Conservation (phyloP, 2,113 vertebrate species). For the Manacus vitellinus region DNA sequence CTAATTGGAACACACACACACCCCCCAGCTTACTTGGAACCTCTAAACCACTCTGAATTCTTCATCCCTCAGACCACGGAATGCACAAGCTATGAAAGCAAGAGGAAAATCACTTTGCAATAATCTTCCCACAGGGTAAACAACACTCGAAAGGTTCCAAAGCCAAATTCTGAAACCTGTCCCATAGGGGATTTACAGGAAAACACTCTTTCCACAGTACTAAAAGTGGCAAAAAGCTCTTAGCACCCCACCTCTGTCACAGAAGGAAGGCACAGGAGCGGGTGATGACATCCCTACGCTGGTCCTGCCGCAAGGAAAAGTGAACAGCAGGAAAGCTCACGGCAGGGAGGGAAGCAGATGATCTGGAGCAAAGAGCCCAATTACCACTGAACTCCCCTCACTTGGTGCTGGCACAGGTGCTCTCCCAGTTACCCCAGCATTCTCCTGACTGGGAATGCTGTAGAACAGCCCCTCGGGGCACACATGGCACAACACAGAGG, state of each 20-base stretch:
- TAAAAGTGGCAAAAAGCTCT: neutral
- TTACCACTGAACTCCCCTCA: neutral
- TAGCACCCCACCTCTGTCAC: neutral
- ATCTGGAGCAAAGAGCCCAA: neutral
- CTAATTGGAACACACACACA: neutral
- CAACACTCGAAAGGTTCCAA: neutral
- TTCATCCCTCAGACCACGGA: neutral
- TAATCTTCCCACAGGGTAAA: neutral
- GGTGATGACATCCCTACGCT: neutral
- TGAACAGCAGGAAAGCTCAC: neutral
- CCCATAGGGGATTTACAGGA: neutral
- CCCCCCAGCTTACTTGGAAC: neutral
- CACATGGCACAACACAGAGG: too few relatives aligned
- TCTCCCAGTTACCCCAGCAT: neutral
- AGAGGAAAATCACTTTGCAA: neutral
- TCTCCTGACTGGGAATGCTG: neutral
- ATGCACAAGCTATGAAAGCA: rapidly evolving
- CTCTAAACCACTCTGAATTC: neutral
- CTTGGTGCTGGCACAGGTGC: neutral
- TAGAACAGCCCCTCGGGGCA: neutral
- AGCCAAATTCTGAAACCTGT: neutral
- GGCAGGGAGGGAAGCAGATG: neutral
- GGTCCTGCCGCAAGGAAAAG: neutral
- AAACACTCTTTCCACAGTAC: neutral
- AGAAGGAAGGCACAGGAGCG: rapidly evolving